These are phyloP conservation scores for Heliconius charithonia DNA, from an alignment of 2,888 invertebrate genomes.

Conservation along the genomic window DNA sequence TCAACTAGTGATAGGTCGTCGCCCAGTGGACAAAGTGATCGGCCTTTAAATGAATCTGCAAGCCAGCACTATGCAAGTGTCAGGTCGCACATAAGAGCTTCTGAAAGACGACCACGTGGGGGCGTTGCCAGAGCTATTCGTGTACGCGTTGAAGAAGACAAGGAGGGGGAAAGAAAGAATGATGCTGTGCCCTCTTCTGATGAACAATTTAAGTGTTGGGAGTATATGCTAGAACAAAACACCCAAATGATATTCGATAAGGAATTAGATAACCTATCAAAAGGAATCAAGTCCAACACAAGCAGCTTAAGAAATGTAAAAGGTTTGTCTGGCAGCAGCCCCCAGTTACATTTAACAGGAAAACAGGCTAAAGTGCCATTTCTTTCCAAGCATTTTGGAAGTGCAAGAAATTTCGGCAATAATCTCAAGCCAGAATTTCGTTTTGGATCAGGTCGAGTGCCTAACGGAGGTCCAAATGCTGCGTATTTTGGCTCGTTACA, in stretches of 20 bases:
- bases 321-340: conserved; percentile 88
- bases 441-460: conserved; percentile 84
- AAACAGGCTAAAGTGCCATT: conserved; percentile 81
- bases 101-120: conserved; percentile 82
- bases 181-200: conserved; percentile 85
- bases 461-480: conserved; percentile 91
- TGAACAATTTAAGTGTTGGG: conserved; percentile 96
- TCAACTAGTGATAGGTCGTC: conserved; percentile 89
- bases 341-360: conserved; percentile 83
- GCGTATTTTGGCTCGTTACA: conserved; percentile 94
- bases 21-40: conserved; percentile 94
- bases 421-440: conserved; percentile 84
- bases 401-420: conserved; percentile 90
- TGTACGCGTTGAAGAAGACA: conserved; percentile 86
- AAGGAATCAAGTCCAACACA: conserved; percentile 83
- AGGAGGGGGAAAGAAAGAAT: conserved; percentile 75
- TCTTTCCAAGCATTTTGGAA: conserved; percentile 90
- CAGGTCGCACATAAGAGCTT: conserved; percentile 69
- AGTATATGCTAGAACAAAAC: conserved; percentile 96
- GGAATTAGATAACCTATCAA: conserved; percentile 91
- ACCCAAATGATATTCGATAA: conserved; percentile 94
- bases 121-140: conserved; percentile 86
- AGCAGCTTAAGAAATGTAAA: conserved; percentile 83
- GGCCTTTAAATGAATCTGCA: conserved; percentile 76
- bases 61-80: conserved; percentile 81